Evolutionary conservation across 2,888 invertebrate genomes (phyloP).

Genomic region (Macropis europaea): DNA sequence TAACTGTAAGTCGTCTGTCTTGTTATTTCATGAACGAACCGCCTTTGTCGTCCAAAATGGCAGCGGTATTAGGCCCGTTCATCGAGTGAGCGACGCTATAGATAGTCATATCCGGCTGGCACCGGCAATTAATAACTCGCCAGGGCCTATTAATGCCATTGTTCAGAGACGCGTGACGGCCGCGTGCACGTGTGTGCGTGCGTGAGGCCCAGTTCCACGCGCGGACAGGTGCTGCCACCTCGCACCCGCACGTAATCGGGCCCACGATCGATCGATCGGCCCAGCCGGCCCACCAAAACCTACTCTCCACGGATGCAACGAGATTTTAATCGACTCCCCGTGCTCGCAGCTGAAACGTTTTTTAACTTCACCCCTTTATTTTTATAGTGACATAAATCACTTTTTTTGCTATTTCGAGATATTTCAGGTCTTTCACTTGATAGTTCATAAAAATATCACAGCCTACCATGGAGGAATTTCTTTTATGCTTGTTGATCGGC

Average conservation of each 20-base stretch:
- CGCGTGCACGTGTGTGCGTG: slow-evolving; percentile 58
- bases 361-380: neutral
- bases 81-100: slow-evolving; percentile 72
- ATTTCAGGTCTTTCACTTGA: no score
- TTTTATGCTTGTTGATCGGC: no score
- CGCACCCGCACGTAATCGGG: slow-evolving; percentile 69
- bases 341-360: slow-evolving; percentile 52
- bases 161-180: slow-evolving; percentile 79
- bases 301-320: slow-evolving; percentile 44
- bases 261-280: slow-evolving; percentile 70
- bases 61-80: slow-evolving; percentile 71
- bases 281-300: slow-evolving; percentile 52
- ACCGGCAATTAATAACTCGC: slow-evolving; percentile 79
- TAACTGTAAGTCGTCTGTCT: no score
- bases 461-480: no score
- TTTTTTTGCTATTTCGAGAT: no score
- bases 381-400: no score
- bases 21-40: slow-evolving; percentile 14
- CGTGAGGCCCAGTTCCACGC: slow-evolving; percentile 24
- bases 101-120: slow-evolving; percentile 79
- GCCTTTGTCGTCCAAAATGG: slow-evolving; percentile 62
- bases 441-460: no score
- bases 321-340: slow-evolving; percentile 64
- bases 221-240: slow-evolving; percentile 72
- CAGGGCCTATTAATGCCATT: slow-evolving; percentile 79